Base-by-base conservation (phyloP, 2,797 vertebrate genomes). In the Cirrhinus mrigala region DNA sequence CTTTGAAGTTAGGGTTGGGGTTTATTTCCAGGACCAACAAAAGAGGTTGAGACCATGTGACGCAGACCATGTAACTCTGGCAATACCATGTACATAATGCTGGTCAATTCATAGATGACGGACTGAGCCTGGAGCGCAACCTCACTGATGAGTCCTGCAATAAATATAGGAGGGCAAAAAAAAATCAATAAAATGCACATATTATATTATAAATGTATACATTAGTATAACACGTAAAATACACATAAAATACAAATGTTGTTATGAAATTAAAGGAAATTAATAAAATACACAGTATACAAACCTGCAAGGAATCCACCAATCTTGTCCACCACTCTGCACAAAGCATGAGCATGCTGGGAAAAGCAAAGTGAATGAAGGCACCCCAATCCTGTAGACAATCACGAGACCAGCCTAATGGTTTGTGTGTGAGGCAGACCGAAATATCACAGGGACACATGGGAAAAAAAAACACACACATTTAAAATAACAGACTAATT, bases 331-430 rank as follows among this genome's bases (percentile, higher is more conserved):
- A 99, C 96, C 96, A 97, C 88, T 98, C 96, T 10, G 97, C 95
- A 83, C 98, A 99, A 12, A 94, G 62, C 98, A 98, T 99, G 60
- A 98, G 79, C 97, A 98, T 97, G 92, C 98, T 94, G 3, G 97
- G 97, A 33, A 98, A 2, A 0, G 97, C 98, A 89, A 99, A 93
- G 2, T 2, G 81, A 83, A 96, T 85, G 86, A 97, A 98, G 44
- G 95, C 74, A 1, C 94, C 95, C 98, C 97, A 99, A 64, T 98
- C 96, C 84, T 97, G 91, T 4, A 98, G 92, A 71, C 97, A 97
- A 16, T 96, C 96, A 11, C 50, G 6, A 56, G 96, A 96, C 98
- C 97, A 99, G 2, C 97, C 97, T 99, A 92, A 0, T 40, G 24
- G 54, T 37, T 3, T 56, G 50, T 69, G 66, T n/a, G 56, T 3